Conservation (phyloP, 2,113 vertebrate species). For the Ophiodon elongatus region DNA sequence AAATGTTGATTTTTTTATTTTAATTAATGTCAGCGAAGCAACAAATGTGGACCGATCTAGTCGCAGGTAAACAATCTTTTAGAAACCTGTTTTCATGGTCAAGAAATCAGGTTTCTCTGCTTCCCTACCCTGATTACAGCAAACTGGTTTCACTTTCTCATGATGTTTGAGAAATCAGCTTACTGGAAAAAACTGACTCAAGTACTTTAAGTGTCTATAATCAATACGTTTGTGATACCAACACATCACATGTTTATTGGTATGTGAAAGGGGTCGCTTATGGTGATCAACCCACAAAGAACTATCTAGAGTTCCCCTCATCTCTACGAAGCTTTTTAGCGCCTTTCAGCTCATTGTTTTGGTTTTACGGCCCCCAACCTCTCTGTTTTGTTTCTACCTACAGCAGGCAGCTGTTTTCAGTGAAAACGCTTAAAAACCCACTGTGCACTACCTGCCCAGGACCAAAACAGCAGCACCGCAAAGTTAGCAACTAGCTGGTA, state of each 20-base stretch:
- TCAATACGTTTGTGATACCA: neutral
- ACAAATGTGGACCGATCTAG: no score
- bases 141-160: neutral
- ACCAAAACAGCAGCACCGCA: neutral
- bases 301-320: neutral
- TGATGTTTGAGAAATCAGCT: neutral
- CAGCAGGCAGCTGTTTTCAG: no score
- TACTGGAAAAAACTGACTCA: neutral
- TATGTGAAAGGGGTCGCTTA: neutral
- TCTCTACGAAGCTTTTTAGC: neutral
- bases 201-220: neutral
- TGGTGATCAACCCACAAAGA: neutral
- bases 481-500: neutral
- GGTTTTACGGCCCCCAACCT: neutral
- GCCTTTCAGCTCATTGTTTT: neutral
- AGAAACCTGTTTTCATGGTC: no score
- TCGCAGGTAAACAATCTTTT: no score
- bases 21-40: no score
- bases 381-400: neutral
- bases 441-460: no score
- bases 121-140: neutral
- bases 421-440: no score
- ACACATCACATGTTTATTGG: neutral
- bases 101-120: neutral
- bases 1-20: neutral